Conservation (phyloP, 2,888 invertebrate genomes). For the Heteromyza rotundicornis region DNA sequence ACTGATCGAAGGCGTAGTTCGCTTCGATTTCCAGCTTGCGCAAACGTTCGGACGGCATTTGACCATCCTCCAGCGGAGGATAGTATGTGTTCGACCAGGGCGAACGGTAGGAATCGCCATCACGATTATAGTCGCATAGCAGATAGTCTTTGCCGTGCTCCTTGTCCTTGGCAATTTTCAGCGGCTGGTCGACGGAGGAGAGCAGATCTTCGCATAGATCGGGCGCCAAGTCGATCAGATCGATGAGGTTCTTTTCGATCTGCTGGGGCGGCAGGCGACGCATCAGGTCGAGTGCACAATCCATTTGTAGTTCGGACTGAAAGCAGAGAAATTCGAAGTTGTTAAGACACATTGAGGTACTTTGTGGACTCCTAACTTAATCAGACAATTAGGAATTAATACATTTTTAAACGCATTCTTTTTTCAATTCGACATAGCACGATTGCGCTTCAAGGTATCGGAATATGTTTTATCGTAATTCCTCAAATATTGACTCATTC, state of each 20-base stretch:
- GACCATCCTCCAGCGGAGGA: slow-evolving; percentile 97
- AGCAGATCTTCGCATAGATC: slow-evolving; percentile 94
- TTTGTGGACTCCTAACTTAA: too few relatives aligned
- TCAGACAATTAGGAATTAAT: too few relatives aligned
- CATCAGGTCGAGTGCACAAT: slow-evolving; percentile 99
- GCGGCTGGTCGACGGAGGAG: slow-evolving; percentile 96
- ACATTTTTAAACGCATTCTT: too few relatives aligned
- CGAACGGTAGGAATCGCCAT: slow-evolving; percentile 97
- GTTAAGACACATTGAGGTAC: too few relatives aligned
- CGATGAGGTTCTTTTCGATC: slow-evolving; percentile 97
- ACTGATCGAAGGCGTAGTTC: slow-evolving; percentile 98
- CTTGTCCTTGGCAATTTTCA: slow-evolving; percentile 96
- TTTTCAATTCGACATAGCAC: too few relatives aligned
- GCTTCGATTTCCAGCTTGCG: slow-evolving; percentile 97
- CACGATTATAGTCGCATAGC: slow-evolving; percentile 98
- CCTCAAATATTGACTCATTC: too few relatives aligned
- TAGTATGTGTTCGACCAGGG: slow-evolving; percentile 99
- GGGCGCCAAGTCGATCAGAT: slow-evolving; percentile 96
- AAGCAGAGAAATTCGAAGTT: too few relatives aligned
- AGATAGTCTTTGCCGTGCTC: slow-evolving; percentile 96
- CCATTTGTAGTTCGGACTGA: slow-evolving; percentile 95
- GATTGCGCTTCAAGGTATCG: too few relatives aligned
- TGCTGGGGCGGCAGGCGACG: slow-evolving; percentile 98
- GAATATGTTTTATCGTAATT: too few relatives aligned
- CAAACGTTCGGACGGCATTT: slow-evolving; percentile 95